A percentile compares a stretch with the other conserved stretches of the same genome.
These are phyloP conservation scores for Atta colombica DNA, from an alignment of 1,140 invertebrate species.

Conservation along the genomic window DNA sequence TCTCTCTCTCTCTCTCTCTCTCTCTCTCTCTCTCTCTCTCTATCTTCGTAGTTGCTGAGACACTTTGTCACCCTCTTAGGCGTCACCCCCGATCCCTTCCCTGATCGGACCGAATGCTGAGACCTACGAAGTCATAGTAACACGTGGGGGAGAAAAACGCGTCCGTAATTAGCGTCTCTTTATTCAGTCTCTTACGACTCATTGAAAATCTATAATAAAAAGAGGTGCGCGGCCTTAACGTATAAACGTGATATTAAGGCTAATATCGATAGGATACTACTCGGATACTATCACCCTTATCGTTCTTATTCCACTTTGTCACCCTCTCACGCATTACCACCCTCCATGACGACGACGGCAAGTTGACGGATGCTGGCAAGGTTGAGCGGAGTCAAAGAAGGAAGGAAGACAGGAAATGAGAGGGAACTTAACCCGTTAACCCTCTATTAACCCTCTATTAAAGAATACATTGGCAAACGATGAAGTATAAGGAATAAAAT, in stretches of 20 bases:
- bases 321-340: conserved; percentile 53
- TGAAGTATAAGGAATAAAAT: neutral
- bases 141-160: conserved; percentile 50
- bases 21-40: conserved; percentile 40
- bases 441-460: conserved; percentile 55
- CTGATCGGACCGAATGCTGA: conserved; percentile 11
- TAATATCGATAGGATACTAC: conserved; percentile 45
- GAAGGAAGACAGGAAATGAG: conserved; percentile 33
- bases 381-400: conserved; percentile 55
- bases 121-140: conserved; percentile 24
- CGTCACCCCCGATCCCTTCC: neutral
- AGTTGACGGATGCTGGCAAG: conserved; percentile 58
- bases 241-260: conserved; percentile 33
- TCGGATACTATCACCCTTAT: conserved; percentile 48
- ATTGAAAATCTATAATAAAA: conserved; percentile 62
- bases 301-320: conserved; percentile 58
- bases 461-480: conserved; percentile 43
- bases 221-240: conserved; percentile 32
- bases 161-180: conserved; percentile 58
- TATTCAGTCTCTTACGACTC: conserved; percentile 58
- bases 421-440: conserved; percentile 55
- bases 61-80: conserved; percentile 75
- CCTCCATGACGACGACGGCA: conserved; percentile 63
- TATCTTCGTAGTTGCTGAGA: conserved; percentile 63
- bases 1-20: conserved; percentile 17